Evolutionary conservation across 2,113 vertebrate species (phyloP).

Genomic region (Panthera tigris): DNA sequence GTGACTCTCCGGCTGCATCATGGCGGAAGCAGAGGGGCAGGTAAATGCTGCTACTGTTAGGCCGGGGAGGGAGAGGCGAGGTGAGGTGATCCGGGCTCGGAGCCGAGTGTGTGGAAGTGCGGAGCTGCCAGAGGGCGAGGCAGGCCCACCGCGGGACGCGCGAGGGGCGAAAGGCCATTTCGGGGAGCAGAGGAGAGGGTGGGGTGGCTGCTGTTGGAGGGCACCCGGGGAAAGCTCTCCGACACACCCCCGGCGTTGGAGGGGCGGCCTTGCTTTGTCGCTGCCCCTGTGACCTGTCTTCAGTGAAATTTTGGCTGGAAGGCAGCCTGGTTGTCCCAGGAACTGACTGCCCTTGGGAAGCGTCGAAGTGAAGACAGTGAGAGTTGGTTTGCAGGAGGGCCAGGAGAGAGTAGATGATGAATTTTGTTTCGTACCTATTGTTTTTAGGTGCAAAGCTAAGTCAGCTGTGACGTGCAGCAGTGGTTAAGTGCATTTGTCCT

Average conservation of each 20-base stretch:
- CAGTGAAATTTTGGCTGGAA: neutral
- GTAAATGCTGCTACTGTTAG: conserved; percentile 76
- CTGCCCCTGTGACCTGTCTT: neutral
- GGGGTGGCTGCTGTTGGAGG: accelerated
- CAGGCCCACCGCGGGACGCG: neutral
- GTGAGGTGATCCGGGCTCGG: no score
- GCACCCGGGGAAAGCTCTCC: neutral
- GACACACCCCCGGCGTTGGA: neutral
- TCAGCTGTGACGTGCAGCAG: neutral
- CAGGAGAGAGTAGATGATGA: neutral
- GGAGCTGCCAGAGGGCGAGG: neutral
- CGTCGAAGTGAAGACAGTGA: neutral
- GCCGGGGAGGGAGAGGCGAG: accelerated
- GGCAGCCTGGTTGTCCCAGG: neutral
- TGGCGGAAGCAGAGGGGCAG: conserved; percentile 93
- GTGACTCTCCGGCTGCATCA: conserved; percentile 83
- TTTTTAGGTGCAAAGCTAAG: neutral
- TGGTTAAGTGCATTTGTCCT: neutral
- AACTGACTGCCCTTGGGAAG: neutral
- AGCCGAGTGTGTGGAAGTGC: neutral
- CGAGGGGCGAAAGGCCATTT: neutral
- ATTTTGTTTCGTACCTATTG: neutral
- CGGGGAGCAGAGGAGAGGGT: neutral
- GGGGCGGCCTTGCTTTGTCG: no score
- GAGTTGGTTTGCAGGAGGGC: neutral